Evolutionary conservation across 2,888 invertebrate species (phyloP).

Genomic region (Agriopis aurantiaria): DNA sequence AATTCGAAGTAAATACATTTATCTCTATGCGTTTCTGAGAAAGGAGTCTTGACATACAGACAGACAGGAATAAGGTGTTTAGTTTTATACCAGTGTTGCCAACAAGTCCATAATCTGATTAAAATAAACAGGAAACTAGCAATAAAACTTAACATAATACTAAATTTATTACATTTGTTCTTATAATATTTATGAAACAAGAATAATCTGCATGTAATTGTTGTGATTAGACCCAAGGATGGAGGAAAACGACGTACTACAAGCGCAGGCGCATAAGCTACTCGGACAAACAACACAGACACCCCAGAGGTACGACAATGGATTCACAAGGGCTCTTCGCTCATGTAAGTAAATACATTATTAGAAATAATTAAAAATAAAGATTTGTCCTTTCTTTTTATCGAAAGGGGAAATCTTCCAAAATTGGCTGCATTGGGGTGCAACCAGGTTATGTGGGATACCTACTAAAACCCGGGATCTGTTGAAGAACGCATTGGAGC

Average conservation of each 20-base stretch:
- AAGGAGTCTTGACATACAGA: too few species aligned
- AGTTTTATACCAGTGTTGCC: too few species aligned
- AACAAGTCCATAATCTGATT: too few species aligned
- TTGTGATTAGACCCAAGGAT: slow-evolving; percentile 48
- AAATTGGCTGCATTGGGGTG: too few species aligned
- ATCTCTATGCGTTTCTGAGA: too few species aligned
- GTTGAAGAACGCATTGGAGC: too few species aligned
- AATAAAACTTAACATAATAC: not conserved
- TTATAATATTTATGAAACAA: slow-evolving; percentile 15
- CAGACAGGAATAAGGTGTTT: too few species aligned
- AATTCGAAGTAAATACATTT: too few species aligned
- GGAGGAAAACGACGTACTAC: slow-evolving; percentile 66
- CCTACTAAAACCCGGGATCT: too few species aligned
- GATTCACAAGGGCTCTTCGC: slow-evolving; percentile 67
- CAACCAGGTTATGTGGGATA: too few species aligned
- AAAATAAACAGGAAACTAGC: not conserved
- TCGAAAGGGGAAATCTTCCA: too few species aligned
- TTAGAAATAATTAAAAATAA: not conserved
- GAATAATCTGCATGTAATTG: slow-evolving; percentile 10
- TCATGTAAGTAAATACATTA: slow-evolving; percentile 69
- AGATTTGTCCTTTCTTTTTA: too few species aligned
- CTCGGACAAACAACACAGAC: slow-evolving; percentile 69
- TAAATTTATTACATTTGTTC: not conserved
- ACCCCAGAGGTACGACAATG: slow-evolving; percentile 64
- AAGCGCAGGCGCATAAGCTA: slow-evolving; percentile 75